Evolutionary conservation across 2,113 vertebrate species (phyloP).

Genomic region (Tursiops truncatus): DNA sequence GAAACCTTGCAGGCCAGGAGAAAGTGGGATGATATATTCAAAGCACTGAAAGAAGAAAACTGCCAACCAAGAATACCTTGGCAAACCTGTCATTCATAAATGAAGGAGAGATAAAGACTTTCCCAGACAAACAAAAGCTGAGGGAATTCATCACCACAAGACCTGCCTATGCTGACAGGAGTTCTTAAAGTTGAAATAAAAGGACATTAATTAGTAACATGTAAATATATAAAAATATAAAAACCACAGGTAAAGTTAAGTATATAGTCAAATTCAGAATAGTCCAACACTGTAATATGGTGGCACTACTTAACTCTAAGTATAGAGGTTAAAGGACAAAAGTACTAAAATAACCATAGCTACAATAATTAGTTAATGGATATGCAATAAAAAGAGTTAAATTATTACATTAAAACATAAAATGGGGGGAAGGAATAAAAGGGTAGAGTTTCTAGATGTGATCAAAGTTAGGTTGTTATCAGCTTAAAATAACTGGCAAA

Average conservation of each 20-base stretch:
- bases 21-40: background rate
- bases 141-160: background rate
- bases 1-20: background rate
- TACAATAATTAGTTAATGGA: background rate
- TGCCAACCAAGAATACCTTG: background rate
- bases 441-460: background rate
- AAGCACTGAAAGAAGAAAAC: background rate
- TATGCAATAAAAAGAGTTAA: background rate
- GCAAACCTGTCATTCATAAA: background rate
- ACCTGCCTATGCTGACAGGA: background rate
- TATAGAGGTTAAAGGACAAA: background rate
- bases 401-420: background rate
- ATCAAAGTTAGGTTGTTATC: background rate
- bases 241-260: background rate
- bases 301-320: background rate
- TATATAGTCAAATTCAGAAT: background rate
- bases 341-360: background rate
- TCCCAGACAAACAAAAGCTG: background rate
- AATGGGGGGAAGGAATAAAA: background rate
- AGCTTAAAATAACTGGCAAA: background rate
- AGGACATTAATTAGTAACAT: background rate
- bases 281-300: background rate
- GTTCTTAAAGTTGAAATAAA: background rate
- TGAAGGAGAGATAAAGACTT: background rate
- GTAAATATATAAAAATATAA: background rate